Evolutionary conservation across 2,888 invertebrate genomes (phyloP).

Genomic region (Torymus aiolomorphi): DNA sequence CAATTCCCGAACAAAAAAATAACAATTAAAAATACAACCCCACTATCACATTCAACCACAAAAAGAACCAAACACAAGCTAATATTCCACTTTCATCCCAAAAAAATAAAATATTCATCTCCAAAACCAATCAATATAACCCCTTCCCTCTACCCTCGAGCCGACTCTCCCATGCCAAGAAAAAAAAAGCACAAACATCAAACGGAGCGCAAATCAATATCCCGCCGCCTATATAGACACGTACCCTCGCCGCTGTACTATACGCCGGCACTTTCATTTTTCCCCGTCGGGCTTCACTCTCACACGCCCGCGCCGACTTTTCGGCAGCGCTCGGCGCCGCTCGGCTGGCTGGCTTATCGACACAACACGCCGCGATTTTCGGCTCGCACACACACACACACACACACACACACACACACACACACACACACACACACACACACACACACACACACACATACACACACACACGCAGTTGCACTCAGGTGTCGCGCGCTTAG

Average conservation of each 20-base stretch:
- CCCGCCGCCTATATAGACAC: background rate
- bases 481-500: slow-evolving; percentile 19
- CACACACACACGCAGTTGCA: background rate
- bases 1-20: no score
- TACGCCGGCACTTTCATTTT: slow-evolving; percentile 34
- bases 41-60: no score
- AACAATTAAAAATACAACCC: no score
- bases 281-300: background rate
- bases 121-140: no score
- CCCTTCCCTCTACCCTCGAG: no score
- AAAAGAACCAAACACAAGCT: no score
- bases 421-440: background rate
- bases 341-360: slow-evolving; percentile 44
- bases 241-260: background rate
- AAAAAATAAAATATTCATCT: no score
- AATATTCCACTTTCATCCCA: no score
- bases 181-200: background rate
- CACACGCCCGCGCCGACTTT: background rate
- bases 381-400: background rate
- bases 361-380: slow-evolving; percentile 38
- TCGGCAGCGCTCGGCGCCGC: slow-evolving; percentile 38
- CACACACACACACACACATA: background rate
- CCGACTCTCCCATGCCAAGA: no score
- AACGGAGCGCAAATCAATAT: background rate
- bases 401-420: background rate